A percentile compares a stretch with the other conserved stretches of the same genome.
Evolutionary conservation across 2,888 invertebrate species (phyloP).

Genomic region (Sclerodermus sp.): DNA sequence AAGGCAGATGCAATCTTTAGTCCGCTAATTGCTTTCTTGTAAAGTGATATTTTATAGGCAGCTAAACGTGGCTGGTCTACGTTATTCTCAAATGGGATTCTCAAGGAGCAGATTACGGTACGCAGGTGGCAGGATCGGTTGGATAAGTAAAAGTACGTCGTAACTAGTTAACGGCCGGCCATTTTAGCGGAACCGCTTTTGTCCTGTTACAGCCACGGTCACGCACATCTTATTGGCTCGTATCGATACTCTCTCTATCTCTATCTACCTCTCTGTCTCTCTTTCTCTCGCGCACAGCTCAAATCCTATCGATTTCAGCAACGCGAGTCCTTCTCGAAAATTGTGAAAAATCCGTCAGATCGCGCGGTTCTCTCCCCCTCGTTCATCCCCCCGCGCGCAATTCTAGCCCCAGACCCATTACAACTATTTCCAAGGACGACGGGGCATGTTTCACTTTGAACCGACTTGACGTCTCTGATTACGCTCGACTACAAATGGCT

Average conservation of each 20-base stretch:
- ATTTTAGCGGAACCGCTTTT: slow-evolving; percentile 5
- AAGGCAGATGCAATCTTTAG: no score
- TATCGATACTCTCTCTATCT: slow-evolving; percentile 1
- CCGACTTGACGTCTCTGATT: not conserved
- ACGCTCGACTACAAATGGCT: not conserved
- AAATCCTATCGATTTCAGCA: no score
- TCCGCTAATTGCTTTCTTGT: no score
- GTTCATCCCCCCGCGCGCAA: no score
- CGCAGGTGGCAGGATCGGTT: slow-evolving; percentile 5
- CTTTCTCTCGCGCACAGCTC: not conserved
- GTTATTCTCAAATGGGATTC: not conserved
- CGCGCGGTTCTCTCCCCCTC: no score
- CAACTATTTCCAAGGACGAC: no score
- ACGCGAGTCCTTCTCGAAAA: no score
- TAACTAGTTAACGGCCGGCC: slow-evolving; percentile 5
- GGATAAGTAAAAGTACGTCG: slow-evolving; percentile 9
- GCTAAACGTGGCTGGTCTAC: not conserved
- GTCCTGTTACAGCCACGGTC: slow-evolving; percentile 11
- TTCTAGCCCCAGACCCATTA: no score
- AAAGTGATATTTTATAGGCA: no score
- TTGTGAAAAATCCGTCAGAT: no score
- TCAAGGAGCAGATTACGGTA: slow-evolving; percentile 1
- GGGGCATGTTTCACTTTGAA: no score
- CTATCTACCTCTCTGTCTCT: slow-evolving; percentile 2
- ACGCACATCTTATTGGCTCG: slow-evolving; percentile 6